Base-by-base conservation (phyloP, 2,113 vertebrate genomes). In the Coptodon bakossiorum region DNA sequence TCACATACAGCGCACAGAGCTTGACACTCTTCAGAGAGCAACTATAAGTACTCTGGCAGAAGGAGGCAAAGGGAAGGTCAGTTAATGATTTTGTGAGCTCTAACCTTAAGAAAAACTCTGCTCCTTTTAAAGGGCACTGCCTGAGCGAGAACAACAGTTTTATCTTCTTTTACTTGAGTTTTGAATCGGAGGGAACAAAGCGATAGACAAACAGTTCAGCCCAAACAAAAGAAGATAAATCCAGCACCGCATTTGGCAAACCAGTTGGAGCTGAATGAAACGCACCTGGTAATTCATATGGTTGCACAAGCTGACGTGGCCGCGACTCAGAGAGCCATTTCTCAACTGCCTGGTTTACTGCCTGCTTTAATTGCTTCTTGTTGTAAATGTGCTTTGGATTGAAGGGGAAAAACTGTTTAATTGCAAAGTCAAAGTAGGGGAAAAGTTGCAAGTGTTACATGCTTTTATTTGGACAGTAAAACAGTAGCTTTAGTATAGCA, bases 241-340 rank as follows among this genome's bases (percentile, higher is more conserved):
- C 79, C 82, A 80, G 66, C 80, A 16, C 4, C 68, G 22, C 17
- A 59, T 89, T 85, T 89, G 87, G 88, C 88, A 81, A 59, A 57
- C 45, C 81, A 54, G 83, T 88, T 86, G 80, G 57, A 89, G 73
- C 83, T 27, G 89, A 87, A 86, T 57, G 76, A 82, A 90, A 80
- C 50, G 59, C 90, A 90, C 86, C 87, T 90, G 85, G 61, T 88
- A 88, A 89, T 94, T 92, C 88, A 87, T 89, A 61, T 83, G 86
- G 84, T 59, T 61, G 82, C 54, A 78, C 88, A 85, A 86, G 85
- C 85, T 86, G 57, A 93, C 43, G 86, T 90, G 84, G 50, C 88
- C 59, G 48, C 57, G 54, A 71, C 87, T 88, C 66, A 31, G 66
- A 83, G 80, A 90, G 83, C 29, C 59, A 45, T 83, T 87, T 82